phyloP scores from a whole-genome alignment of 2,113 vertebrate genomes.

The Macquaria ambigua region DNA sequence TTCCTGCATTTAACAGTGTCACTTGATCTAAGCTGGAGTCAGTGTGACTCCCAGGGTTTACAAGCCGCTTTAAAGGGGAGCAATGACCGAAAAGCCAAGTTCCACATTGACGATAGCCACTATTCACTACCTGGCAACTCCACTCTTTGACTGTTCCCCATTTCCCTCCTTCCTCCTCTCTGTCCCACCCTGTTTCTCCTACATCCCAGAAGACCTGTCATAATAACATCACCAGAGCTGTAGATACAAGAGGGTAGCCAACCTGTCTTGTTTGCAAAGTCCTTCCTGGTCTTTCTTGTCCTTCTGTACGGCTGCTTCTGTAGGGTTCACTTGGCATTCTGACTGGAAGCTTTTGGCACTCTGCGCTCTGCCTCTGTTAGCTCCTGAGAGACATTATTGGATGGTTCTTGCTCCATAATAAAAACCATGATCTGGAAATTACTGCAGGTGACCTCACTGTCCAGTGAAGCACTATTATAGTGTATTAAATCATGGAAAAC shows the following conservation, averaged over 20 bases:
- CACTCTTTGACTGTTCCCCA: constrained; percentile 41
- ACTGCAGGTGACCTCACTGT: constrained; percentile 61
- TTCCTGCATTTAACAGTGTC: constrained; percentile 66
- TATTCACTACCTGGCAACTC: constrained; percentile 41
- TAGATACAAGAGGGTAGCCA: neutral
- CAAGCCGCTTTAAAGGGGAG: constrained; percentile 63
- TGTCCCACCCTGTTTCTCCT: constrained; percentile 4
- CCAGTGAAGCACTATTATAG: constrained; percentile 42
- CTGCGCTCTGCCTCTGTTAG: constrained; percentile 33
- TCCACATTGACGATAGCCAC: constrained; percentile 63
- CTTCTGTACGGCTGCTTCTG: constrained; percentile 18
- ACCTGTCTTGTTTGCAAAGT: constrained; percentile 30
- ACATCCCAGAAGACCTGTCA: neutral
- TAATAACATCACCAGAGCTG: constrained; percentile 11
- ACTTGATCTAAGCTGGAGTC: constrained; percentile 70
- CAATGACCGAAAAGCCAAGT: constrained; percentile 73
- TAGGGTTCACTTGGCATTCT: constrained; percentile 45
- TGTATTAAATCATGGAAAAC: constrained; percentile 66
- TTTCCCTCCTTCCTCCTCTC: neutral
- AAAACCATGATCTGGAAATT: constrained; percentile 68
- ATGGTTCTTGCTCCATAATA: constrained; percentile 58
- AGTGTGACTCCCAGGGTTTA: constrained; percentile 69
- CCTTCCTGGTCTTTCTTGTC: neutral
- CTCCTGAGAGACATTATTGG: constrained; percentile 55
- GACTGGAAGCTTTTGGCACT: constrained; percentile 35